phyloP scores from a whole-genome alignment of 2,797 vertebrate species.

The Chrosomus eos region DNA sequence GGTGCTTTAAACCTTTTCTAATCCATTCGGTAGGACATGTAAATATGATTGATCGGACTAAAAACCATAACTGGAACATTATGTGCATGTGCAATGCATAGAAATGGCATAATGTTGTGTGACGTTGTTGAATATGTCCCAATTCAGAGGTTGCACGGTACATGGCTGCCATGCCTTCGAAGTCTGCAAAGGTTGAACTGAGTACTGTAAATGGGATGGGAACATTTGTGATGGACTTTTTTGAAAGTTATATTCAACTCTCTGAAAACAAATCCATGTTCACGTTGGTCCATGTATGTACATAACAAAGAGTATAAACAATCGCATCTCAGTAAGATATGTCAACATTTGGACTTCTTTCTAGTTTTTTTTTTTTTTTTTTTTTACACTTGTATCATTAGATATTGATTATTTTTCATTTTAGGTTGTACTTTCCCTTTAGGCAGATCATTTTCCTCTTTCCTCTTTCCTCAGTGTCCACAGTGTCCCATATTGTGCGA shows the following conservation, averaged over 20 bases:
- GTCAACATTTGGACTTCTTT: background rate
- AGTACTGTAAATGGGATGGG: too few relatives aligned
- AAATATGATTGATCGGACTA: background rate
- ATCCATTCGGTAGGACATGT: background rate
- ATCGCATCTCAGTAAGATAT: background rate
- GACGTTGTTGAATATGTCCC: background rate
- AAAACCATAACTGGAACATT: background rate
- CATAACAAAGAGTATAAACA: too few relatives aligned
- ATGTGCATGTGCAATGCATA: background rate
- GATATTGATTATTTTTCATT: background rate
- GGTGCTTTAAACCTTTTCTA: background rate
- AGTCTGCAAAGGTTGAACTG: background rate
- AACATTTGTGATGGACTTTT: too few relatives aligned
- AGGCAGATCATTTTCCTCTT: background rate
- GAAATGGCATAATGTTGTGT: background rate
- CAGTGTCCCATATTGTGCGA: constrained; percentile 16
- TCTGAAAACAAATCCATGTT: too few relatives aligned
- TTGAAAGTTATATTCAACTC: too few relatives aligned
- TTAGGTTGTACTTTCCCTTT: background rate
- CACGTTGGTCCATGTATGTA: too few relatives aligned
- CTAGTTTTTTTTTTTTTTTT: too few relatives aligned
- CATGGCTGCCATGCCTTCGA: background rate
- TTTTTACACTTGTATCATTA: too few relatives aligned
- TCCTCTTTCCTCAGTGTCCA: too few relatives aligned
- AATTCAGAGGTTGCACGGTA: background rate